A percentile compares a stretch with the other conserved stretches of the same genome.
Conservation (phyloP, 2,888 invertebrate genomes). For the Belgica antarctica region DNA sequence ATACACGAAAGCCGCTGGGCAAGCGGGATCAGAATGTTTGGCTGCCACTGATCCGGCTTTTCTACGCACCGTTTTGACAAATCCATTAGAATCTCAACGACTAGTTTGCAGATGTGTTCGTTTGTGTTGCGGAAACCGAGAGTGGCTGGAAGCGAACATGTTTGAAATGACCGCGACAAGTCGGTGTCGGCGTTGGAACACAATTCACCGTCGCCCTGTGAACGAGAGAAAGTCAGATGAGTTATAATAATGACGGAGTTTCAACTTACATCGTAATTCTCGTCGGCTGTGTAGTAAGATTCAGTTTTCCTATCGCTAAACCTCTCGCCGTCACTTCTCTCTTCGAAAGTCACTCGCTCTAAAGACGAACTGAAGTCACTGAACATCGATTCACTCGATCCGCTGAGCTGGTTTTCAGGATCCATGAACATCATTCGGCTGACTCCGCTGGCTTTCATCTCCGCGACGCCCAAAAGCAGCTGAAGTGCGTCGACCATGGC, state of each 20-base stretch:
- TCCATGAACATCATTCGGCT: constrained; percentile 19
- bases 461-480: constrained; percentile 53
- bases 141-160: constrained; percentile 48
- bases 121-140: constrained; percentile 52
- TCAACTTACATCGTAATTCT: constrained; percentile 51
- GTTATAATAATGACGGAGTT: neutral
- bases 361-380: neutral
- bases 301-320: constrained; percentile 53
- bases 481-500: constrained; percentile 52
- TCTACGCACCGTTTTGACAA: constrained; percentile 50
- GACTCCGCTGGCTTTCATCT: constrained; percentile 47
- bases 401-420: neutral
- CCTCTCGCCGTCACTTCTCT: constrained; percentile 50
- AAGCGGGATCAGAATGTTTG: constrained; percentile 51
- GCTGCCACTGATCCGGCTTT: constrained; percentile 50
- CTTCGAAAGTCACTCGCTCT: neutral
- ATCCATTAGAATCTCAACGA: constrained; percentile 53
- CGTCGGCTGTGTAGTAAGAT: constrained; percentile 53
- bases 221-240: neutral
- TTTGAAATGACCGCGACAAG: neutral
- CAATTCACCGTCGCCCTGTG: constrained; percentile 52
- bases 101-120: constrained; percentile 52
- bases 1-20: constrained; percentile 53
- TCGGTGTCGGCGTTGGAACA: constrained; percentile 21
- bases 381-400: constrained; percentile 22